Percentiles rank a stretch among this genome's conserved stretches.
These are phyloP conservation scores for Lycia hirtaria DNA, from an alignment of 2,888 invertebrate species.

Conservation along the genomic window DNA sequence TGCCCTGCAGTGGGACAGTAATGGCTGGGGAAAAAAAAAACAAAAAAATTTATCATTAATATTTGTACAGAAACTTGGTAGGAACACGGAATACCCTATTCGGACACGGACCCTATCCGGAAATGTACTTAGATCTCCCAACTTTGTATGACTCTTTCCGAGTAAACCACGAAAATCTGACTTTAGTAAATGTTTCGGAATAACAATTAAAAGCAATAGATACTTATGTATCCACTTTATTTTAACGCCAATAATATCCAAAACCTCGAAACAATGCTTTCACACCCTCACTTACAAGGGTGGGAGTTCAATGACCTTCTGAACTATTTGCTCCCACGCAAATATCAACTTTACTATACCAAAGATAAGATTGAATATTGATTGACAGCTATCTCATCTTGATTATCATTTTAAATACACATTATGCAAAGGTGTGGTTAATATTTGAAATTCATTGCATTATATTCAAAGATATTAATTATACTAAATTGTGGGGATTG, in stretches of 20 bases:
- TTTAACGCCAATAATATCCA: conserved; percentile 60
- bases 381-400: conserved; percentile 30
- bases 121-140: too few species aligned
- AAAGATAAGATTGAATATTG: conserved; percentile 24
- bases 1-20: too few species aligned
- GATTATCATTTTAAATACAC: conserved; percentile 55
- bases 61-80: too few species aligned
- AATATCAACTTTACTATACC: conserved; percentile 32
- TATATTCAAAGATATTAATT: conserved; percentile 27
- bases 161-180: neutral
- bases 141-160: too few species aligned
- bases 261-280: conserved; percentile 62
- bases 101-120: too few species aligned
- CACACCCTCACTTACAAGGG: conserved; percentile 59
- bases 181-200: neutral
- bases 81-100: too few species aligned
- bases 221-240: conserved; percentile 39
- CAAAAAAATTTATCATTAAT: too few species aligned
- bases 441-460: conserved; percentile 53
- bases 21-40: too few species aligned
- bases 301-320: conserved; percentile 56
- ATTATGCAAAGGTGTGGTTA: conserved; percentile 52
- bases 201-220: conserved; percentile 20
- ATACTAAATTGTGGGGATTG: conserved; percentile 21
- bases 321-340: conserved; percentile 24